phyloP scores from a whole-genome alignment of 2,888 invertebrate species.

The Hedychridium roseum region DNA sequence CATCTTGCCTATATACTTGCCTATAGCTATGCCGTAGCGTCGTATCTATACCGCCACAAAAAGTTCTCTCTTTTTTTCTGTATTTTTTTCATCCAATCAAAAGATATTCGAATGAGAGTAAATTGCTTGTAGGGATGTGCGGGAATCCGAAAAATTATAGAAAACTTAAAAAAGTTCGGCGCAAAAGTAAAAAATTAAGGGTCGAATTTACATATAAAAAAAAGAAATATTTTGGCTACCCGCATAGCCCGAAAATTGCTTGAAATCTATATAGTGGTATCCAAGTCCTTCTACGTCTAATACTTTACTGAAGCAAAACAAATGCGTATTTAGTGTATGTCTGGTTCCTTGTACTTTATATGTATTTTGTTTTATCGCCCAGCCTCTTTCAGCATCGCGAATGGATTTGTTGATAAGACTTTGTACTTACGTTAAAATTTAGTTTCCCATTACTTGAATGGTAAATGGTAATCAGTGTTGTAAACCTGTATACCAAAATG shows the following conservation, averaged over 20 bases:
- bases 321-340: too few species aligned
- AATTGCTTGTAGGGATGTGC: slow-evolving; percentile 27
- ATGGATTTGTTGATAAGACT: slow-evolving; percentile 26
- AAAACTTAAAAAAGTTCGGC: not conserved
- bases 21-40: slow-evolving; percentile 68
- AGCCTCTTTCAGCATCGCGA: slow-evolving; percentile 27
- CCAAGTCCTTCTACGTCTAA: slow-evolving; percentile 37
- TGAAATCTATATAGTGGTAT: slow-evolving; percentile 24
- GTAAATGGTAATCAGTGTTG: slow-evolving; percentile 42
- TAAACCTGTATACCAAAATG: slow-evolving; percentile 31
- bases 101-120: slow-evolving; percentile 27
- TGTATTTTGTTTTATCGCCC: too few species aligned
- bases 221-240: slow-evolving; percentile 16
- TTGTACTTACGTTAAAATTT: slow-evolving; percentile 31
- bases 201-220: slow-evolving; percentile 4
- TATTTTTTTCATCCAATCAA: slow-evolving; percentile 34
- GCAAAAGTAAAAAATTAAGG: not conserved
- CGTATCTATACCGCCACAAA: slow-evolving; percentile 29
- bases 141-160: slow-evolving; percentile 16
- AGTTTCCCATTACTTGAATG: slow-evolving; percentile 36
- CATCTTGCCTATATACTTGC: slow-evolving; percentile 59
- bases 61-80: not conserved
- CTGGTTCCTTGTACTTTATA: too few species aligned
- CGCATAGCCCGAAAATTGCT: slow-evolving; percentile 28
- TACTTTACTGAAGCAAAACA: too few species aligned